A percentile compares a stretch with the other conserved stretches of the same genome.
phyloP scores from a whole-genome alignment of 2,888 invertebrate genomes.

The Cheiracanthium punctorium region DNA sequence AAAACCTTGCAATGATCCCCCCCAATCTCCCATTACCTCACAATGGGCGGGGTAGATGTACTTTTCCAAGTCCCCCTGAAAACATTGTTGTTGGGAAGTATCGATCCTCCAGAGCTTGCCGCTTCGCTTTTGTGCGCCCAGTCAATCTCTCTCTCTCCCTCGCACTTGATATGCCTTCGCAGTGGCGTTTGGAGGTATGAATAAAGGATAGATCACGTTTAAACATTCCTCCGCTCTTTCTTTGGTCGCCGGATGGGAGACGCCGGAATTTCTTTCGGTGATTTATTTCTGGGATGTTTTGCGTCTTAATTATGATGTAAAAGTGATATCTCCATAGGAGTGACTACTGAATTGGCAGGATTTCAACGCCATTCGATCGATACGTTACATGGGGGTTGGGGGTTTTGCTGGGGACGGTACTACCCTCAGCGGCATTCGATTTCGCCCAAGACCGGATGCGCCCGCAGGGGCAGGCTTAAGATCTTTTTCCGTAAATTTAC shows the following conservation, averaged over 20 bases:
- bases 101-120: neutral
- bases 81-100: neutral
- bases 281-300: neutral
- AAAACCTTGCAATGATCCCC: neutral
- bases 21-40: neutral
- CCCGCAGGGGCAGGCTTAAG: too few species aligned
- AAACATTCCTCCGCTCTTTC: neutral
- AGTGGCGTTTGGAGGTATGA: neutral
- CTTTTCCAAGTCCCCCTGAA: neutral
- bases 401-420: too few species aligned
- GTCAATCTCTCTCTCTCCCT: too few species aligned
- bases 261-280: neutral
- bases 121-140: too few species aligned
- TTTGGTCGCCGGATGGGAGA: neutral
- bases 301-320: neutral
- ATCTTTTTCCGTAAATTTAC: too few species aligned
- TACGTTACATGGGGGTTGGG: neutral
- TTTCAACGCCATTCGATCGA: neutral
- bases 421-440: too few species aligned
- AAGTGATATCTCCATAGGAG: neutral
- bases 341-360: neutral
- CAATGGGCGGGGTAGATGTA: constrained; percentile 7
- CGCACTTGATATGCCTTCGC: too few species aligned
- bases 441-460: too few species aligned
- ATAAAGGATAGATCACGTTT: neutral